Percentiles rank a stretch among this genome's conserved stretches.
Conservation (phyloP, 2,888 invertebrate genomes). For the Erpobdella octoculata region DNA sequence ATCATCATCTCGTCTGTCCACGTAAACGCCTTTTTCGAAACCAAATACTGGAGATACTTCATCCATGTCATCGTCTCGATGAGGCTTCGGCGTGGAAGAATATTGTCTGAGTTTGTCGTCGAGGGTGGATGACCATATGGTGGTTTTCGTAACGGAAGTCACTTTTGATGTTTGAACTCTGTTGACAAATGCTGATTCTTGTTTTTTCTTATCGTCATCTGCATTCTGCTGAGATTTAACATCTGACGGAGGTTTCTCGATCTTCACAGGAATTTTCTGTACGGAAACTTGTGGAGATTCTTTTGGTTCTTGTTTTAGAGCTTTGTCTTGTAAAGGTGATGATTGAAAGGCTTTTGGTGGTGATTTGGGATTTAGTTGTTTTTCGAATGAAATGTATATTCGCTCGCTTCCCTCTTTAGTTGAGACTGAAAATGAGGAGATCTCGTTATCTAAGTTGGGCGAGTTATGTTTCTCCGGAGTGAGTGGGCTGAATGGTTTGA, state of each 20-base stretch:
- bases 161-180: slow-evolving; percentile 8
- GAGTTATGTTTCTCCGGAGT: neutral
- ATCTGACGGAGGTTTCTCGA: neutral
- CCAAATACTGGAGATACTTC: slow-evolving; percentile 7
- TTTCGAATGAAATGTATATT: slow-evolving; percentile 17
- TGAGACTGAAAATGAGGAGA: slow-evolving; percentile 16
- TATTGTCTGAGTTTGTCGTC: slow-evolving; percentile 2
- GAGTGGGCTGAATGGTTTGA: neutral
- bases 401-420: slow-evolving; percentile 5
- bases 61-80: neutral
- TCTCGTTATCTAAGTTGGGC: slow-evolving; percentile 24
- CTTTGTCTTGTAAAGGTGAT: too few relatives aligned
- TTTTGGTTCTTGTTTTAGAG: neutral
- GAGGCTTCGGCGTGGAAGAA: neutral
- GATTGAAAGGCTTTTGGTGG: too few relatives aligned
- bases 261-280: neutral
- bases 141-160: slow-evolving; percentile 16
- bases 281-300: neutral
- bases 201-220: too few relatives aligned
- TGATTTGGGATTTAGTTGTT: neutral
- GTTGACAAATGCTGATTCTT: neutral
- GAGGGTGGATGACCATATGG: neutral
- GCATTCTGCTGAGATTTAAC: neutral
- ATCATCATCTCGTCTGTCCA: neutral
- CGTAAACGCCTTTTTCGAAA: neutral